Conservation (phyloP, 2,113 vertebrate species). For the Erinaceus europaeus region DNA sequence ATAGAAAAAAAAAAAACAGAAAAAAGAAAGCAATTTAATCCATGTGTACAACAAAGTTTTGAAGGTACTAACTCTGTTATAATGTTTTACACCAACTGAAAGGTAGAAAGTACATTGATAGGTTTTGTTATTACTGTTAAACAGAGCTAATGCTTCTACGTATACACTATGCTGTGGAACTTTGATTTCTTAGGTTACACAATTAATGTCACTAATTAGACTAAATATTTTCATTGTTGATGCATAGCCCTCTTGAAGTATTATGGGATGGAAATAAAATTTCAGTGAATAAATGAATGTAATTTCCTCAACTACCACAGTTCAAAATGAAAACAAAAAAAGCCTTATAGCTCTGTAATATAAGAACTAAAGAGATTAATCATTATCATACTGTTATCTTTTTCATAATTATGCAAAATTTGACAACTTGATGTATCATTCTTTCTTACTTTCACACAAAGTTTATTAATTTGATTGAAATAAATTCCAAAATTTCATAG, state of each 20-base stretch:
- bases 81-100: not conserved
- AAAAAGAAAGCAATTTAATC: not conserved
- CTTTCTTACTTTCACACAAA: not conserved
- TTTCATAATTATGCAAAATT: not conserved
- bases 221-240: not conserved
- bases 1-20: constrained; percentile 2
- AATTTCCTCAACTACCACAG: not conserved
- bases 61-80: not conserved
- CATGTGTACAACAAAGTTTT: not conserved
- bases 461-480: not conserved
- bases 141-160: constrained; percentile 51
- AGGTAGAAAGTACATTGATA: constrained; percentile 4
- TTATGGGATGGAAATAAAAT: constrained; percentile 5
- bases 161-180: not conserved
- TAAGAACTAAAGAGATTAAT: too few relatives aligned
- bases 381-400: constrained; percentile 33
- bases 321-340: not conserved
- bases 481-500: not conserved
- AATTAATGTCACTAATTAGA: constrained; percentile 54
- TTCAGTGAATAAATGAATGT: not conserved
- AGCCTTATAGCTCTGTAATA: not conserved
- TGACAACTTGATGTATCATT: not conserved
- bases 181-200: constrained; percentile 36
- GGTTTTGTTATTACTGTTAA: not conserved
- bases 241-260: constrained; percentile 11